Conservation (phyloP, 2,888 invertebrate genomes). For the Agrypnus murinus region DNA sequence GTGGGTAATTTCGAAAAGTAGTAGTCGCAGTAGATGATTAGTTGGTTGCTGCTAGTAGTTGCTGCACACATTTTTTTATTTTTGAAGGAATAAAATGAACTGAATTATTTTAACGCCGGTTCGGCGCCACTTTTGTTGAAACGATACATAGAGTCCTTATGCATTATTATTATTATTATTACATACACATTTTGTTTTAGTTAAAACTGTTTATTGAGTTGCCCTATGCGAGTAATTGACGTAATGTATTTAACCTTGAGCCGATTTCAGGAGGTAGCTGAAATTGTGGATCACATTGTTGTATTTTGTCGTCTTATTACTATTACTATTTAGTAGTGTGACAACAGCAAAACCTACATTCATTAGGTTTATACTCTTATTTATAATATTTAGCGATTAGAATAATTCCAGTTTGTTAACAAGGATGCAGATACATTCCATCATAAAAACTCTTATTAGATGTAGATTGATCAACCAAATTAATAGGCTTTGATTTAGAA, state of each 20-base stretch:
- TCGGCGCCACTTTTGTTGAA: background rate
- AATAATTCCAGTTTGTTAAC: too few relatives aligned
- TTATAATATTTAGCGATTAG: too few relatives aligned
- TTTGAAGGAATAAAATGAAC: background rate
- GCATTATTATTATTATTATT: too few relatives aligned
- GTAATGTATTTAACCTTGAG: constrained; percentile 17
- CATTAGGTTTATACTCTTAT: too few relatives aligned
- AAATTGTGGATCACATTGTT: constrained; percentile 3
- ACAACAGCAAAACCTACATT: constrained; percentile 23
- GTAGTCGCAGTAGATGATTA: too few relatives aligned
- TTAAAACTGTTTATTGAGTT: background rate
- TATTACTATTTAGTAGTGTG: constrained; percentile 2
- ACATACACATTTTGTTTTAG: constrained; percentile 2
- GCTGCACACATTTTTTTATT: too few relatives aligned
- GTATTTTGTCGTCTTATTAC: too few relatives aligned
- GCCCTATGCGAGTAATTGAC: constrained; percentile 1
- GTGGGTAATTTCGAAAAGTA: background rate
- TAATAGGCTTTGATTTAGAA: too few relatives aligned
- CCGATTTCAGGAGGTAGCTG: constrained; percentile 10
- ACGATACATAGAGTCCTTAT: background rate
- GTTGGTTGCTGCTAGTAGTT: too few relatives aligned
- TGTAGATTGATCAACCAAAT: too few relatives aligned
- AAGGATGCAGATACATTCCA: too few relatives aligned
- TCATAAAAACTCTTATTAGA: too few relatives aligned
- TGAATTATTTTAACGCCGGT: background rate